These are phyloP conservation scores for Saturnia pavonia DNA, from an alignment of 2,888 invertebrate genomes.

Conservation along the genomic window DNA sequence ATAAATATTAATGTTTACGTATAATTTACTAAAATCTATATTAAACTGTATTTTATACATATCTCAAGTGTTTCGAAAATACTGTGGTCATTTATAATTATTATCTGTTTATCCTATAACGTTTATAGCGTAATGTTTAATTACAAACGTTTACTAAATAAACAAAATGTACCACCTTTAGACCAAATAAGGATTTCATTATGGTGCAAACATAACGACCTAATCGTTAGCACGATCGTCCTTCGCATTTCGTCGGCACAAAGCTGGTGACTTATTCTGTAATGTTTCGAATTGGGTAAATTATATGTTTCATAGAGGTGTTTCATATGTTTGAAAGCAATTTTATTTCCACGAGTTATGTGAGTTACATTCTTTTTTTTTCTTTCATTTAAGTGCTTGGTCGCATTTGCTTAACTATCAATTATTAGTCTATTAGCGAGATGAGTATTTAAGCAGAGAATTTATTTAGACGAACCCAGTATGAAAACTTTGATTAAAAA, in stretches of 20 bases:
- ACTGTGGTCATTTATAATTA: neutral
- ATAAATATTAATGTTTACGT: too few species aligned
- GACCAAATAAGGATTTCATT: constrained; percentile 46
- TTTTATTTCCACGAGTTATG: neutral
- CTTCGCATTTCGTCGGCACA: constrained; percentile 40
- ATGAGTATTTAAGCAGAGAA: too few species aligned
- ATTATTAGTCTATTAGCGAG: too few species aligned
- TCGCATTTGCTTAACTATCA: neutral
- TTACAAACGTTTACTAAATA: constrained; percentile 16
- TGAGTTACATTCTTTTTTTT: too few species aligned
- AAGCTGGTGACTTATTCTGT: constrained; percentile 27
- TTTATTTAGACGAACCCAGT: too few species aligned
- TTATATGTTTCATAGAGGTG: constrained; percentile 1
- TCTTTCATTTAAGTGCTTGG: too few species aligned
- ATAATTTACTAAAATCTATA: too few species aligned
- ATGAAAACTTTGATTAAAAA: too few species aligned
- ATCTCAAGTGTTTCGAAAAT: too few species aligned
- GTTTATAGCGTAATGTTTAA: neutral
- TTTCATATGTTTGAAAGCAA: neutral
- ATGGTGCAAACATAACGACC: constrained; percentile 29
- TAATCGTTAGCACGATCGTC: constrained; percentile 25
- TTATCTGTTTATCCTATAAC: neutral
- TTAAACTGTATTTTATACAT: too few species aligned
- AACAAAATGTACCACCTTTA: constrained; percentile 23
- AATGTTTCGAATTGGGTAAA: neutral